A percentile compares a stretch with the other conserved stretches of the same genome.
phyloP scores from a whole-genome alignment of 1,140 invertebrate species.

The Ceratoteleas bidentatus region DNA sequence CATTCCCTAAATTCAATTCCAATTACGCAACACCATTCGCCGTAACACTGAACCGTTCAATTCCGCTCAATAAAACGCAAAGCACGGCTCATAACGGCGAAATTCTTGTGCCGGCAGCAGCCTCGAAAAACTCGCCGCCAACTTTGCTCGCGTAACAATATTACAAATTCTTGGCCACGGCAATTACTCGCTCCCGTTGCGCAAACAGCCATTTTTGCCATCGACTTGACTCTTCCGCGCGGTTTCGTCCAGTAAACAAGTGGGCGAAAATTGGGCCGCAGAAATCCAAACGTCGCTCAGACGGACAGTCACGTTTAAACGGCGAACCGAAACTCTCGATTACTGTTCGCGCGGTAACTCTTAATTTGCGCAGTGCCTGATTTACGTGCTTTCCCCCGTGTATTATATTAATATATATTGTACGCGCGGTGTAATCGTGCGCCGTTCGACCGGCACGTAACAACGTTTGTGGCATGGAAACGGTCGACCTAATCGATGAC shows the following conservation, averaged over 20 bases:
- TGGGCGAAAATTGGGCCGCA: background rate
- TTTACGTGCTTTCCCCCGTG: slow-evolving; percentile 40
- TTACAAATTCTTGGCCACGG: background rate
- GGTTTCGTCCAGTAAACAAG: slow-evolving; percentile 14
- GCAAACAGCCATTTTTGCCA: background rate
- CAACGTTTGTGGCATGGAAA: slow-evolving; percentile 61
- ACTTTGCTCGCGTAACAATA: background rate
- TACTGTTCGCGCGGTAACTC: slow-evolving; percentile 48
- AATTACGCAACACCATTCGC: too few species aligned
- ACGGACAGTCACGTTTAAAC: slow-evolving; percentile 33
- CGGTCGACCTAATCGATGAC: slow-evolving; percentile 61
- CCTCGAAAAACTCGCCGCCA: too few species aligned
- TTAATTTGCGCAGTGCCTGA: slow-evolving; percentile 48
- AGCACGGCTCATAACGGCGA: background rate
- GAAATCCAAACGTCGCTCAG: slow-evolving; percentile 47
- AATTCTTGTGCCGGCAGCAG: too few species aligned
- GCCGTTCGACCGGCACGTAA: slow-evolving; percentile 35
- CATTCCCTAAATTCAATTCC: too few species aligned
- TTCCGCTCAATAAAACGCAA: background rate
- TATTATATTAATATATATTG: slow-evolving; percentile 54
- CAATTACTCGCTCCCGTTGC: background rate
- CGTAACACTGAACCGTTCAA: too few species aligned
- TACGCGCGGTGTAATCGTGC: slow-evolving; percentile 25
- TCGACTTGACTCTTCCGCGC: slow-evolving; percentile 10
- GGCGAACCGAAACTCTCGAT: slow-evolving; percentile 50